Conservation (phyloP, 1,140 invertebrate genomes). For the Notospermus geniculatus region DNA sequence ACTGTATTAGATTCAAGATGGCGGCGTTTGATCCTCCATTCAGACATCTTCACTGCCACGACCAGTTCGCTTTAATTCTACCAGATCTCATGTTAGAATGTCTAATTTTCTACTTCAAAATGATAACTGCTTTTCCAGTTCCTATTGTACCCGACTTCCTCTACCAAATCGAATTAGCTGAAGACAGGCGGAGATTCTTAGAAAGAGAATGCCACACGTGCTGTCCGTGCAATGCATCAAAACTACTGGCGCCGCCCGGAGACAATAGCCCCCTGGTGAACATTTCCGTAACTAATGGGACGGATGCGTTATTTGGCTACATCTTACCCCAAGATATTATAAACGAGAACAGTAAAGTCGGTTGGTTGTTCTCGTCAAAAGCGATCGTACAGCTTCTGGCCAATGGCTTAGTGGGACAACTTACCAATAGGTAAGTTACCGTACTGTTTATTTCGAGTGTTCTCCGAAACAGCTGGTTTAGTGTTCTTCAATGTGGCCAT, state of each 20-base stretch:
- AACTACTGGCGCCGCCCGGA: background rate
- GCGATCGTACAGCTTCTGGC: conserved; percentile 90
- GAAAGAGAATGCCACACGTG: background rate
- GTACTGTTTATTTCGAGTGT: too few species aligned
- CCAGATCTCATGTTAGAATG: too few species aligned
- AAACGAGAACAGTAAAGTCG: conserved; percentile 53
- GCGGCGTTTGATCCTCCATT: too few species aligned
- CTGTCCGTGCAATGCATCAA: background rate
- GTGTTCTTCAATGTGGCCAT: too few species aligned
- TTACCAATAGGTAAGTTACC: conserved; percentile 94
- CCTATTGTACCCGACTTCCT: conserved; percentile 80
- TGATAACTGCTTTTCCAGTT: conserved; percentile 60
- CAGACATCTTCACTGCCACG: too few species aligned
- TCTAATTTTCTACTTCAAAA: background rate
- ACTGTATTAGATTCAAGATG: too few species aligned
- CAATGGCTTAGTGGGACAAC: conserved; percentile 90
- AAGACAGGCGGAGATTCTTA: conserved; percentile 2
- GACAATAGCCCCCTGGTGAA: background rate
- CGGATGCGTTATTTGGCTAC: conserved; percentile 32
- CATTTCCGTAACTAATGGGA: background rate
- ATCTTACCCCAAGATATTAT: conserved; percentile 54
- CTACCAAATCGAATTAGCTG: conserved; percentile 44
- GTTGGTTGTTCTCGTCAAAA: conserved; percentile 94
- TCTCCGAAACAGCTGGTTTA: too few species aligned
- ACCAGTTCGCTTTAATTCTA: too few species aligned